Evolutionary conservation across 2,797 vertebrate species (phyloP).

Genomic region (Malacoctenus gilli): DNA sequence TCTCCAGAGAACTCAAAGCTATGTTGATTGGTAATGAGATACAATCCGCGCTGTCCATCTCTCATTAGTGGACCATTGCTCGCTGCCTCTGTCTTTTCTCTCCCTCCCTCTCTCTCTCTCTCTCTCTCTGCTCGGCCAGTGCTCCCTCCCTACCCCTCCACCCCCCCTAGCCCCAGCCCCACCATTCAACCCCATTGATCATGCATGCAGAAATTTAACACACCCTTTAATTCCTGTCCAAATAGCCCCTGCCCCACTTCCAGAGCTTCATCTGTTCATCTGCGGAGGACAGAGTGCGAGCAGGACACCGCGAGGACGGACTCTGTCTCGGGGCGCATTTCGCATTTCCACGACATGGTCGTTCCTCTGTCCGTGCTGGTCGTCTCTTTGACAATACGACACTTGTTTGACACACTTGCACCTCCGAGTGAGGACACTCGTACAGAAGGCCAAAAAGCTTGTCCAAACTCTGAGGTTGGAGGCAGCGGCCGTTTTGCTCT

Average conservation of each 20-base stretch:
- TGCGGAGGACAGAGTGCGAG: slow-evolving; percentile 76
- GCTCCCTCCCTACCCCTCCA: background rate
- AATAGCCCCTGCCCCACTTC: slow-evolving; percentile 77
- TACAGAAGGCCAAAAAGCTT: slow-evolving; percentile 4
- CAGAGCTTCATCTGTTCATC: slow-evolving; percentile 75
- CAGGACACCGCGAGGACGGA: slow-evolving; percentile 43
- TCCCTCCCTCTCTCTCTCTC: slow-evolving; percentile 31
- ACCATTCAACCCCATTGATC: slow-evolving; percentile 90
- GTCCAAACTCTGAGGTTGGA: slow-evolving; percentile 14
- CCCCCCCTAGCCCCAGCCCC: slow-evolving; percentile 31
- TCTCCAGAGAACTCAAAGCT: slow-evolving; percentile 66
- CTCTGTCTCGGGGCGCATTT: too few relatives aligned
- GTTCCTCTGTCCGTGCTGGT: slow-evolving; percentile 3
- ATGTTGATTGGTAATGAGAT: slow-evolving; percentile 74
- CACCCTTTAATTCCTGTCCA: slow-evolving; percentile 92
- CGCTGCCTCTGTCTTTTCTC: slow-evolving; percentile 62
- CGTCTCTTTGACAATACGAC: background rate
- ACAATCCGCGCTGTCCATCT: slow-evolving; percentile 72
- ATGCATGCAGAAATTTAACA: slow-evolving; percentile 99
- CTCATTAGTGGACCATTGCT: slow-evolving; percentile 87
- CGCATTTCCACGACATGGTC: too few relatives aligned
- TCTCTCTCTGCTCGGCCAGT: slow-evolving; percentile 35
- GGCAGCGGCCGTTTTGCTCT: slow-evolving; percentile 13
- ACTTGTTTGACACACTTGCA: background rate
- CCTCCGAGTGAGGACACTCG: background rate